Percentiles rank a stretch among this genome's conserved stretches.
Evolutionary conservation across 1,140 invertebrate species (phyloP).

Genomic region (Drosophila kepulauana): DNA sequence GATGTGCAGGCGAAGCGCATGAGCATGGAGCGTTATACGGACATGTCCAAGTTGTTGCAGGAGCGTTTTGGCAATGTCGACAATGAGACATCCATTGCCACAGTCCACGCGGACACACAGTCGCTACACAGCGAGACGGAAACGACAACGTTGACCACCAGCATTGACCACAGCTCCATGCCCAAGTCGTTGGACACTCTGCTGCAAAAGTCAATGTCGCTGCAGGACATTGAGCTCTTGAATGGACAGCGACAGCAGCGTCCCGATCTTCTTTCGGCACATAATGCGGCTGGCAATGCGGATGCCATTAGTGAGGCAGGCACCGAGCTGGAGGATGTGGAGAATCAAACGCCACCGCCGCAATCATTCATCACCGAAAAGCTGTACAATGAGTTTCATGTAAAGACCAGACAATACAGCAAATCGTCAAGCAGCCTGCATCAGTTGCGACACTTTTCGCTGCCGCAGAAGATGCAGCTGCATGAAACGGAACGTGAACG

Average conservation of each 20-base stretch:
- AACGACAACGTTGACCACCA: constrained; percentile 72
- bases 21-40: constrained; percentile 87
- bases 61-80: constrained; percentile 86
- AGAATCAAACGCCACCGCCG: constrained; percentile 82
- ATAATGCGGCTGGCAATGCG: constrained; percentile 32
- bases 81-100: not conserved
- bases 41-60: constrained; percentile 87
- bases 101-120: constrained; percentile 23
- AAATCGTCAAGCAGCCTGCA: constrained; percentile 87
- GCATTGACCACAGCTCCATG: constrained; percentile 56
- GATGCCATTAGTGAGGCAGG: constrained; percentile 79
- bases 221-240: constrained; percentile 79
- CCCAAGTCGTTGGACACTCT: constrained; percentile 67
- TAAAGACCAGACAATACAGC: constrained; percentile 87
- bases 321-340: constrained; percentile 77
- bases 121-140: constrained; percentile 72
- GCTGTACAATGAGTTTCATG: constrained; percentile 88
- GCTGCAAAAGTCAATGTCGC: constrained; percentile 78
- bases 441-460: constrained; percentile 82
- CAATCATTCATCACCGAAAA: constrained; percentile 88
- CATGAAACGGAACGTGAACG: constrained; percentile 71
- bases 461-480: constrained; percentile 79
- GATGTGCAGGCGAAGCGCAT: constrained; percentile 79
- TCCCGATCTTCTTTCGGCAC: constrained; percentile 72
- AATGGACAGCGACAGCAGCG: constrained; percentile 64